A percentile compares a stretch with the other conserved stretches of the same genome.
These are phyloP conservation scores for Oligia fasciuncula DNA, from an alignment of 2,888 invertebrate species.

Conservation along the genomic window DNA sequence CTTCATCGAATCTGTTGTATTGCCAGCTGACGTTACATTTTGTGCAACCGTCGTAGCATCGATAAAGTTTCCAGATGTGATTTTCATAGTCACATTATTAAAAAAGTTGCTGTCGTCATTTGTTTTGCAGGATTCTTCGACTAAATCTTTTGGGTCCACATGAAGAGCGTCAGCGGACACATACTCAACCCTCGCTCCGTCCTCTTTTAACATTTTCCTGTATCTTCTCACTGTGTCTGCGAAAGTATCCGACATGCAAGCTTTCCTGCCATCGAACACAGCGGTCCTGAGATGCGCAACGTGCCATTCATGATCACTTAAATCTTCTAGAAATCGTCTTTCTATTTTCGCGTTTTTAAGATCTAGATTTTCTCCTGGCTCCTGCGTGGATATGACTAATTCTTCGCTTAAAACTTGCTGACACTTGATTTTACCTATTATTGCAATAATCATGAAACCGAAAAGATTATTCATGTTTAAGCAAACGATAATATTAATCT, in stretches of 20 bases:
- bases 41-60: constrained; percentile 1
- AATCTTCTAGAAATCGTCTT: constrained; percentile 71
- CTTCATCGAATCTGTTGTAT: constrained; percentile 27
- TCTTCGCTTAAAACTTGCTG: constrained; percentile 27
- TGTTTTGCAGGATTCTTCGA: constrained; percentile 65
- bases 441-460: constrained; percentile 23
- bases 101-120: background rate
- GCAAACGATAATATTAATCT: constrained; percentile 51
- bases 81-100: constrained; percentile 19
- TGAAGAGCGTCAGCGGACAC: constrained; percentile 76
- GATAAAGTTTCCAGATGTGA: constrained; percentile 7
- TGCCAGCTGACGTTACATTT: constrained; percentile 3
- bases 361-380: constrained; percentile 11
- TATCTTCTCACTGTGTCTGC: constrained; percentile 73
- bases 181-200: constrained; percentile 74
- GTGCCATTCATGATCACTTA: constrained; percentile 76
- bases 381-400: constrained; percentile 29
- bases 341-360: constrained; percentile 40
- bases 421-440: constrained; percentile 23
- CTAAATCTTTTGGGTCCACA: constrained; percentile 57
- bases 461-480: constrained; percentile 42
- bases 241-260: constrained; percentile 73
- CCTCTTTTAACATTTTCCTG: constrained; percentile 72
- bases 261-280: constrained; percentile 63
- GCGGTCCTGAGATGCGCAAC: constrained; percentile 73